Percentiles rank a stretch among this genome's conserved stretches.
Conservation (phyloP, 1,140 invertebrate genomes). For the Anastatus disparis region DNA sequence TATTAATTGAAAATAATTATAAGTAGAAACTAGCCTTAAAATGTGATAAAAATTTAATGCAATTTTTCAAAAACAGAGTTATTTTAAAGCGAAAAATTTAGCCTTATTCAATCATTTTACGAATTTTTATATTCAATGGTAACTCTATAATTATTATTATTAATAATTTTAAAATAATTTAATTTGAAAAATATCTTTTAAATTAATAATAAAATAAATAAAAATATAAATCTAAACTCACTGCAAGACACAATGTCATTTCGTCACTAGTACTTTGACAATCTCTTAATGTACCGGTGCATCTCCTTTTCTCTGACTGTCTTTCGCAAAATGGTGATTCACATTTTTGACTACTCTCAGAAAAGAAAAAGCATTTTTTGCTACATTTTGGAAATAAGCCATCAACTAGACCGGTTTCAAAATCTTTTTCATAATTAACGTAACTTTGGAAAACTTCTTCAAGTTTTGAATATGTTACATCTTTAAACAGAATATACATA, state of each 20-base stretch:
- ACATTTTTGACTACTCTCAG: background rate
- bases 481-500: background rate
- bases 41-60: no score
- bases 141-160: no score
- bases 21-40: no score
- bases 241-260: background rate
- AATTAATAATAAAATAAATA: no score
- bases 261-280: background rate
- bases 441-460: background rate
- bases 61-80: no score
- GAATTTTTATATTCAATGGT: no score
- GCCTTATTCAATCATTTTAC: no score
- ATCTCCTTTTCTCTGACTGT: background rate
- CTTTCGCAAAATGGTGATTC: background rate
- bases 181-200: no score
- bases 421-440: background rate
- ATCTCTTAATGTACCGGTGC: background rate
- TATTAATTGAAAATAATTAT: no score
- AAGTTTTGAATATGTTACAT: background rate
- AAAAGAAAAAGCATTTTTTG: background rate
- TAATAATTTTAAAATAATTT: no score
- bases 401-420: no score
- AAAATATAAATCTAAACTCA: background rate
- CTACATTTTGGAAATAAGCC: background rate
- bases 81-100: no score